These are phyloP conservation scores for Periophthalmus magnuspinnatus DNA, from an alignment of 2,797 vertebrate species.

Conservation along the genomic window DNA sequence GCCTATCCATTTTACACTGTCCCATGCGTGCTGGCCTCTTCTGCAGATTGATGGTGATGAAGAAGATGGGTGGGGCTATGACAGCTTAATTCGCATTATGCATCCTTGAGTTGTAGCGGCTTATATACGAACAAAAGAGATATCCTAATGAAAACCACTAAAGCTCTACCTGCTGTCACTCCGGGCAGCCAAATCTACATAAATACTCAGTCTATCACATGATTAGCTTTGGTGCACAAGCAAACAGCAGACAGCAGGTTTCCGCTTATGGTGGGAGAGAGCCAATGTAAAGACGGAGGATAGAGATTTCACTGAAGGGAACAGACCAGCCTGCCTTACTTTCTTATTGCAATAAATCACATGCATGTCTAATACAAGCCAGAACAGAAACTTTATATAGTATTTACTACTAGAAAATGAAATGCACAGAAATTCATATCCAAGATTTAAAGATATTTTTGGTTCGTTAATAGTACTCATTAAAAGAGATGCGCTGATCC, in stretches of 20 bases:
- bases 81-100: conserved; percentile 13
- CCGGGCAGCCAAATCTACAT: neutral
- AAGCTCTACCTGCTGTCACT: conserved; percentile 5
- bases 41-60: conserved; percentile 21
- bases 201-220: conserved; percentile 12
- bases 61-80: conserved; percentile 14
- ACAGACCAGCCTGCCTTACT: conserved; percentile 9
- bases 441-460: too few species aligned
- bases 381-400: neutral
- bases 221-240: conserved; percentile 23
- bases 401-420: too few species aligned
- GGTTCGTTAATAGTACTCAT: too few species aligned
- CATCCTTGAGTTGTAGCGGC: conserved; percentile 7
- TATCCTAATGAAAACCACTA: conserved; percentile 18
- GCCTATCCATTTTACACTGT: conserved; percentile 7
- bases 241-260: conserved; percentile 16
- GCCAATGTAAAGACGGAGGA: conserved; percentile 42
- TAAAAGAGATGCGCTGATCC: too few species aligned
- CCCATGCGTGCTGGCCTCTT: conserved; percentile 7
- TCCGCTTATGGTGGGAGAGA: conserved; percentile 27
- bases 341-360: conserved; percentile 20
- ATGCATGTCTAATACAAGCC: neutral
- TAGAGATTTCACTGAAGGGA: conserved; percentile 34
- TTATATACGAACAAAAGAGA: conserved; percentile 8
- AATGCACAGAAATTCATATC: too few species aligned